Base-by-base conservation (phyloP, 2,797 vertebrate species). In the Sternarchorhynchus goeldii region DNA sequence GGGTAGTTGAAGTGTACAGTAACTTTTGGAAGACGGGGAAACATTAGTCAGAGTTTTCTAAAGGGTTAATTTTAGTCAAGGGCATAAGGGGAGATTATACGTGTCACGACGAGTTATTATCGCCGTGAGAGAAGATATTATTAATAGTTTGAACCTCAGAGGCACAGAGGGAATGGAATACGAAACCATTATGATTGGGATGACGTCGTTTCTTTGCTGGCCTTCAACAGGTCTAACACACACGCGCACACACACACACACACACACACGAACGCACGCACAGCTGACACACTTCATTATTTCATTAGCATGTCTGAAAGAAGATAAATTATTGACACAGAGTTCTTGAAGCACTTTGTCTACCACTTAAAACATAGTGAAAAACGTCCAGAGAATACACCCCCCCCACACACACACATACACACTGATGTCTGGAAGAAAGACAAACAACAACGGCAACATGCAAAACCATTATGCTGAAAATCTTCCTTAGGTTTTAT, bases 61-160 rank as follows among this genome's bases (percentile, higher is more conserved):
- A 73, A 32, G 56, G 82, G 85, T 76, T 91, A 75, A 90, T 87
- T 90, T 89, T 89, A 90, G 89, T 88, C 90, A 91, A 90, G 90
- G 89, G 79, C 82, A 63, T 41, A 75, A 3, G 20, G 57, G 65
- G 77, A 79, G 81, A 84, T 62, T 73, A 76, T 29, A 59, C 56
- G 55, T 81, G 75, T 76, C 57, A 79, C 34, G 12, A 2, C 12
- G 60, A 76, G 72, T 71, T 45, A 68, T 84, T 75, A 80, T 76
- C 73, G 50, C 60, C 36, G n/a, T 39, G 64, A 83, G 60, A 78
- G 70, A 53, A 64, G 41, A 81, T 76, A 21, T 79, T 83, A 85
- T 79, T 83, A 82, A 82, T 83, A 75, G 76, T 69, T 73, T 34
- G 8, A 6, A 34, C 41, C 55, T 50, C 18, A 34, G 31, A 66